Evolutionary conservation across 2,113 vertebrate genomes (phyloP).

Genomic region (Sceloporus tristichus): DNA sequence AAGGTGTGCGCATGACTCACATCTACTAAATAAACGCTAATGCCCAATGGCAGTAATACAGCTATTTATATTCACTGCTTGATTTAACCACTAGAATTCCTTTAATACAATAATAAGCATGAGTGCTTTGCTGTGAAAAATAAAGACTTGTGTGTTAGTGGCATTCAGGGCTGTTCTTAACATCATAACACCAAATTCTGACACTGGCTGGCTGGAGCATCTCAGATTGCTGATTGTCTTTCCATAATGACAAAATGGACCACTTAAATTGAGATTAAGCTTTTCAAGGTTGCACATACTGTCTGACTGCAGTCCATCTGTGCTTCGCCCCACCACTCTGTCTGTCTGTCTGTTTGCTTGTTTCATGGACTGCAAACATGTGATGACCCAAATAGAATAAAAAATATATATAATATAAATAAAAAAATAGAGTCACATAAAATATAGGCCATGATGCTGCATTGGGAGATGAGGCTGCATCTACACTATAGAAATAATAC

Average conservation of each 20-base stretch:
- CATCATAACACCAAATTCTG: constrained; percentile 76
- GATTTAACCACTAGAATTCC: constrained; percentile 86
- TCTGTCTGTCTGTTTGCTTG: not conserved
- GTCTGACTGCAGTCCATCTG: not conserved
- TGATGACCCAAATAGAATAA: not conserved
- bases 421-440: not conserved
- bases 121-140: constrained; percentile 77
- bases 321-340: not conserved
- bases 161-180: constrained; percentile 79
- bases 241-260: constrained; percentile 76
- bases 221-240: constrained; percentile 81
- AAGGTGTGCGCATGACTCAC: constrained; percentile 79
- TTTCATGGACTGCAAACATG: not conserved
- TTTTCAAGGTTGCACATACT: constrained; percentile 67
- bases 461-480: not conserved
- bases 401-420: not conserved
- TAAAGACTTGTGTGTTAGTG: constrained; percentile 73
- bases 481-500: too few relatives aligned
- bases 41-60: constrained; percentile 85
- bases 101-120: constrained; percentile 88
- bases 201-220: constrained; percentile 77
- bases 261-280: constrained; percentile 79
- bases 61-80: constrained; percentile 88
- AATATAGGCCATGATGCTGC: not conserved
- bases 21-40: constrained; percentile 86